Evolutionary conservation across 2,888 invertebrate genomes (phyloP).

Genomic region (Sesia bembeciformis): DNA sequence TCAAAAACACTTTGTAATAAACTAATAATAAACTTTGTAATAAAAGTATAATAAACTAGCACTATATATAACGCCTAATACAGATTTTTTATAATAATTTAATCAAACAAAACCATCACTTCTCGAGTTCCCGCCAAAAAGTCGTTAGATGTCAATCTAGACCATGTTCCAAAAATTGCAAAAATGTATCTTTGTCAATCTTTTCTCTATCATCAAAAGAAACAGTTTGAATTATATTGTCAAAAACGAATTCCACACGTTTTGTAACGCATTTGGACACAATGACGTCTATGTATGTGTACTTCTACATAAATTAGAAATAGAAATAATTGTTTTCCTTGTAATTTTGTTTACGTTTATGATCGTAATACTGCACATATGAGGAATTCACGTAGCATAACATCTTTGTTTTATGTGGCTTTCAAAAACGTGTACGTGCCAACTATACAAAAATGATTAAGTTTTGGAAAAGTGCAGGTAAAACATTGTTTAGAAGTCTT

Average conservation of each 20-base stretch:
- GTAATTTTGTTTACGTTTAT: constrained; percentile 33
- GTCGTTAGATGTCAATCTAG: background rate
- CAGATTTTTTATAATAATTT: background rate
- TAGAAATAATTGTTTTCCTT: too few relatives aligned
- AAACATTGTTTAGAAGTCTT: constrained; percentile 5
- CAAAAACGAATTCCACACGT: too few relatives aligned
- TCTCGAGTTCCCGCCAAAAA: background rate
- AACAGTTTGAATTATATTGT: too few relatives aligned
- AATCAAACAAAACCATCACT: background rate
- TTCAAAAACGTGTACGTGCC: constrained; percentile 3
- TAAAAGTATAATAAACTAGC: background rate
- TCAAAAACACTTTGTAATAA: background rate
- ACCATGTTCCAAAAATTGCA: too few relatives aligned
- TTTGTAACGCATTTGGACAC: too few relatives aligned
- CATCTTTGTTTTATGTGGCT: constrained; percentile 16
- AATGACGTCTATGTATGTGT: too few relatives aligned
- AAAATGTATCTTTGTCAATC: too few relatives aligned
- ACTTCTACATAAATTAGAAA: too few relatives aligned
- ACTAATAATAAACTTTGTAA: too few relatives aligned
- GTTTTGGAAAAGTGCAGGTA: constrained; percentile 85
- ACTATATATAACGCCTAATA: background rate
- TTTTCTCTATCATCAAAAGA: too few relatives aligned
- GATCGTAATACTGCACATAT: constrained; percentile 26
- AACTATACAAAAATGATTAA: constrained; percentile 76
- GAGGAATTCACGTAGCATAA: constrained; percentile 25